Percentiles rank a stretch among this genome's conserved stretches.
Conservation (phyloP, 2,797 vertebrate genomes). For the Trematomus bernacchii region DNA sequence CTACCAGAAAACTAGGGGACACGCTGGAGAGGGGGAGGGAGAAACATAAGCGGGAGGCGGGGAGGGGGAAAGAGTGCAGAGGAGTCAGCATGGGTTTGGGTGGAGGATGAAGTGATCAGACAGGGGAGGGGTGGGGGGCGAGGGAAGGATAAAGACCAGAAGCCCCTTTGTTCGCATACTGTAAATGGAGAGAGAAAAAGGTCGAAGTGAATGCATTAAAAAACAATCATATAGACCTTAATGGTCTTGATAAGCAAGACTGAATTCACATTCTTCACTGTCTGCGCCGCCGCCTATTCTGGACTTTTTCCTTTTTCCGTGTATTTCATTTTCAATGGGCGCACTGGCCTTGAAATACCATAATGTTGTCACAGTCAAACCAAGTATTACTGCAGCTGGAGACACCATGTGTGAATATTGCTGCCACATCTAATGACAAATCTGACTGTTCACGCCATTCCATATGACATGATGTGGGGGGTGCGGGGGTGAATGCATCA, state of each 20-base stretch:
- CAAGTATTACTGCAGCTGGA: slow-evolving; percentile 75
- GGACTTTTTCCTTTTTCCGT: slow-evolving; percentile 27
- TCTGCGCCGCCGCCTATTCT: slow-evolving; percentile 52
- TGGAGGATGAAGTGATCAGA: slow-evolving; percentile 83
- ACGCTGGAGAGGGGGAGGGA: slow-evolving; percentile 73
- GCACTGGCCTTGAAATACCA: slow-evolving; percentile 78
- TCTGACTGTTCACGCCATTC: slow-evolving; percentile 82
- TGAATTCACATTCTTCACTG: slow-evolving; percentile 75
- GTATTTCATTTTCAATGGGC: slow-evolving; percentile 70
- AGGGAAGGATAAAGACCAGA: slow-evolving; percentile 75
- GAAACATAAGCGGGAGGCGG: slow-evolving; percentile 76
- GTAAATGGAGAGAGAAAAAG: slow-evolving; percentile 66
- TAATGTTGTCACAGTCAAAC: slow-evolving; percentile 80
- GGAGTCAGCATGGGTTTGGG: slow-evolving; percentile 79
- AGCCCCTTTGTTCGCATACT: slow-evolving; percentile 76
- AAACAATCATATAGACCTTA: slow-evolving; percentile 77
- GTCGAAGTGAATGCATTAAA: slow-evolving; percentile 73
- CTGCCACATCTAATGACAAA: slow-evolving; percentile 86
- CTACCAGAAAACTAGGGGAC: slow-evolving; percentile 85
- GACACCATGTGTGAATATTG: slow-evolving; percentile 79
- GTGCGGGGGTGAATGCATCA: slow-evolving; percentile 84
- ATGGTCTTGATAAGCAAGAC: slow-evolving; percentile 79
- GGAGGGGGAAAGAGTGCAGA: slow-evolving; percentile 59
- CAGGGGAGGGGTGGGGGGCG: slow-evolving; percentile 66
- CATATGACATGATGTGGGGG: slow-evolving; percentile 83